Evolutionary conservation across 1,140 invertebrate genomes (phyloP).

Genomic region (Zaprionus vittiger): DNA sequence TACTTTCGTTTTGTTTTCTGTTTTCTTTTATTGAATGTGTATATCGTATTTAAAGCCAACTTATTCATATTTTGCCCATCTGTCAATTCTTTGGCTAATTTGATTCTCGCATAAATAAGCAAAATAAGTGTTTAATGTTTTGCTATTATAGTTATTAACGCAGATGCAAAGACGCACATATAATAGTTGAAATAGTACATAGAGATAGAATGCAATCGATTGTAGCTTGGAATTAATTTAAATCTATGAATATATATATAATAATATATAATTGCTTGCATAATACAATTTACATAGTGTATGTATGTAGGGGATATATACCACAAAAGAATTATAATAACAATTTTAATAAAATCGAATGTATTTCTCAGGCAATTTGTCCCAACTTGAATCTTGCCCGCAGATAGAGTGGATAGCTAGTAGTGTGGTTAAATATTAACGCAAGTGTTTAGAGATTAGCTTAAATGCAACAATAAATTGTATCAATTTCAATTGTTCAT

Average conservation of each 20-base stretch:
- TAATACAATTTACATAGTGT: constrained; percentile 63
- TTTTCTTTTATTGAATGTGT: constrained; percentile 43
- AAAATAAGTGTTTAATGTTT: constrained; percentile 37
- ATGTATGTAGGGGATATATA: constrained; percentile 39
- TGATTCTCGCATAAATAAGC: constrained; percentile 61
- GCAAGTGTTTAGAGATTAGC: constrained; percentile 48
- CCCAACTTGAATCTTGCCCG: constrained; percentile 12
- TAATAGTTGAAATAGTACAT: constrained; percentile 53
- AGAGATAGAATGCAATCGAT: constrained; percentile 46
- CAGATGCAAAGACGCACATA: constrained; percentile 21
- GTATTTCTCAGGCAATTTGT: constrained; percentile 29
- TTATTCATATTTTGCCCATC: constrained; percentile 54
- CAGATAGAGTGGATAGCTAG: constrained; percentile 35
- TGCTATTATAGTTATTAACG: constrained; percentile 24
- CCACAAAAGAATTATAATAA: constrained; percentile 44
- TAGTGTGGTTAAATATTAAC: constrained; percentile 55
- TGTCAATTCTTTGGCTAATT: constrained; percentile 78
- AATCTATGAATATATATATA: constrained; percentile 46
- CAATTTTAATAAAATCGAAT: constrained; percentile 73
- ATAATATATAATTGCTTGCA: constrained; percentile 69
- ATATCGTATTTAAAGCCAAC: constrained; percentile 69
- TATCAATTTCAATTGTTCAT: constrained; percentile 72
- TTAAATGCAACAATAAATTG: constrained; percentile 53
- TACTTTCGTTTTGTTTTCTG: constrained; percentile 47
- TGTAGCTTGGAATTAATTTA: constrained; percentile 49